Evolutionary conservation across 92 coral and sea anemone genomes (phyloP).

Genomic region (Heliopora coerulea): DNA sequence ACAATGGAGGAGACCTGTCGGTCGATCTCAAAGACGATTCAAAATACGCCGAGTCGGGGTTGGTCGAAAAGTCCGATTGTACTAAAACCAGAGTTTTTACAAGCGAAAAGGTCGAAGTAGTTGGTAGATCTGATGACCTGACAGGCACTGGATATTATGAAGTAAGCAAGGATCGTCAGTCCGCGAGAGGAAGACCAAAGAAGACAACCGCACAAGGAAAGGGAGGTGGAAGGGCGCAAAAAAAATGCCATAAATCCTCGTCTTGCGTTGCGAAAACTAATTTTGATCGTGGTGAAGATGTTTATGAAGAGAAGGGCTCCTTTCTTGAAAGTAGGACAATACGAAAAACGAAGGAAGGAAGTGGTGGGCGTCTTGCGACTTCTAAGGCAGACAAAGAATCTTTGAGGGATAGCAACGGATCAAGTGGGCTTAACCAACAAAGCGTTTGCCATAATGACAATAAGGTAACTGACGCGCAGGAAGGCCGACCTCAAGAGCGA

Average conservation of each 20-base stretch:
- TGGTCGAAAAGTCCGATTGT: not conserved
- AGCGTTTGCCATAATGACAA: not conserved
- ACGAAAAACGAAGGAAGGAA: conserved; percentile 20
- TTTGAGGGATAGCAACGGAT: not conserved
- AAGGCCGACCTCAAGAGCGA: conserved; percentile 16
- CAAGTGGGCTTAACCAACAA: not conserved
- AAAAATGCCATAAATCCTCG: conserved; percentile 46
- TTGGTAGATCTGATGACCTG: conserved; percentile 38
- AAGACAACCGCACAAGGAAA: conserved; percentile 53
- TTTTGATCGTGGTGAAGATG: not conserved
- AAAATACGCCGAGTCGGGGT: conserved; percentile 1
- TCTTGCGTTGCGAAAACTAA: conserved; percentile 14
- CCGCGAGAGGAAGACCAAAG: conserved; percentile 79
- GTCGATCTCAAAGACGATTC: conserved; percentile 12
- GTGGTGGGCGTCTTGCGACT: not conserved
- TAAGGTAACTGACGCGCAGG: not conserved
- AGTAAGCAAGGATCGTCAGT: conserved; percentile 82
- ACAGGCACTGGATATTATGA: conserved; percentile 48
- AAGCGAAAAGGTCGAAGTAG: conserved; percentile 46
- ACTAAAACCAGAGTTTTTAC: not conserved
- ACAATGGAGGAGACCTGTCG: not conserved
- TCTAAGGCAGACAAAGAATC: not conserved
- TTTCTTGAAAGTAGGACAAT: not conserved
- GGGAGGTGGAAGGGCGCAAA: conserved; percentile 54
- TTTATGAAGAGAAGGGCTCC: not conserved